phyloP scores from a whole-genome alignment of 2,113 vertebrate genomes.

The Sakesphorus luctuosus region DNA sequence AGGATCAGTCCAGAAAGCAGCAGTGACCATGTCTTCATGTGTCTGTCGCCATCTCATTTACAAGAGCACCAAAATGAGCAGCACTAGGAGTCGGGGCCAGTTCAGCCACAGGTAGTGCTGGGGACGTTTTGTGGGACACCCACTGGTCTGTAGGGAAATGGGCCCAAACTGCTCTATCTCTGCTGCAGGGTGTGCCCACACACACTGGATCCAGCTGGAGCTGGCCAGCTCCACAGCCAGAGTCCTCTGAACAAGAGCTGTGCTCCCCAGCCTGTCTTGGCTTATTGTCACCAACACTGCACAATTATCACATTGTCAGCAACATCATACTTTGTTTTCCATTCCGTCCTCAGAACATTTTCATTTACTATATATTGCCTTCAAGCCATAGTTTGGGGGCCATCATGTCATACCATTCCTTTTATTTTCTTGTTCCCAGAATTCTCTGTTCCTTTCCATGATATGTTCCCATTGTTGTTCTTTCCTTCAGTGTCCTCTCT shows the following conservation, averaged over 20 bases:
- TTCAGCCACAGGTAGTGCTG: background rate
- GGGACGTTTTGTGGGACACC: background rate
- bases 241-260: background rate
- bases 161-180: background rate
- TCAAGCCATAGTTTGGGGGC: background rate
- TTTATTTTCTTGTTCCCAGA: background rate
- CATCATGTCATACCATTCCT: background rate
- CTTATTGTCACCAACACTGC: background rate
- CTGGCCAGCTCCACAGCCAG: background rate
- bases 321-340: background rate
- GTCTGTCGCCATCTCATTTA: background rate
- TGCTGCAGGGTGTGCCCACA: background rate
- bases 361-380: background rate
- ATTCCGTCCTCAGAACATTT: background rate
- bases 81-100: background rate
- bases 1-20: background rate
- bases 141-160: background rate
- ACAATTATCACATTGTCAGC: background rate
- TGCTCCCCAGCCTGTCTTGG: background rate
- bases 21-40: rapidly evolving
- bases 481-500: background rate
- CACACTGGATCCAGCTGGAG: background rate
- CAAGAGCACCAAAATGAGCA: background rate
- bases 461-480: background rate
- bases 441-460: background rate